These are phyloP conservation scores for Platyrinchus mystaceus DNA, from an alignment of 2,797 vertebrate species.

Conservation along the genomic window DNA sequence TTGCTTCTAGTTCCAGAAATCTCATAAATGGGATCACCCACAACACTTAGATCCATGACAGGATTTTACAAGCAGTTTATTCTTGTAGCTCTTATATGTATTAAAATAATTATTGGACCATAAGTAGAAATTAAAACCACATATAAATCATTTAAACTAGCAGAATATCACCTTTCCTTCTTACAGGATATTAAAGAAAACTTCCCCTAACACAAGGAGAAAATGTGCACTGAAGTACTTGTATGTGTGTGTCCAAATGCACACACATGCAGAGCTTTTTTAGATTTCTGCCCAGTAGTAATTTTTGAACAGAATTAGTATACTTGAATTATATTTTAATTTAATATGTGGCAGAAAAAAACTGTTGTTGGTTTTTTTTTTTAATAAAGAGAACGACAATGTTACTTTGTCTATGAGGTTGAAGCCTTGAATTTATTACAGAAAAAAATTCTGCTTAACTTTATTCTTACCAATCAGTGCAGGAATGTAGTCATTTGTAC, in stretches of 20 bases:
- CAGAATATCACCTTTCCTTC: neutral
- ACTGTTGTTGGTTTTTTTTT: neutral
- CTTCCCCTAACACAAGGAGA: neutral
- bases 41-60: neutral
- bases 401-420: neutral
- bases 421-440: neutral
- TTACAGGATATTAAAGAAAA: neutral
- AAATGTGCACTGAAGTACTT: neutral
- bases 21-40: neutral
- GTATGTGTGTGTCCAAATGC: neutral
- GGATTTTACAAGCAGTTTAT: slow-evolving; percentile 23
- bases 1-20: neutral
- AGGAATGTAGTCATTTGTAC: neutral
- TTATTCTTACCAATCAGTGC: neutral
- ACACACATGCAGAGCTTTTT: neutral
- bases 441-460: neutral
- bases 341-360: neutral
- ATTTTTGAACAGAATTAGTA: neutral
- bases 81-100: slow-evolving; percentile 38
- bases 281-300: neutral
- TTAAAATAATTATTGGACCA: slow-evolving; percentile 34
- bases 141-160: neutral
- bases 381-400: neutral
- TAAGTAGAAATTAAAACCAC: slow-evolving; percentile 11
- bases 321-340: neutral